A percentile compares a stretch with the other conserved stretches of the same genome.
Conservation (phyloP, 2,888 invertebrate genomes). For the Archaeoteleia sp. region DNA sequence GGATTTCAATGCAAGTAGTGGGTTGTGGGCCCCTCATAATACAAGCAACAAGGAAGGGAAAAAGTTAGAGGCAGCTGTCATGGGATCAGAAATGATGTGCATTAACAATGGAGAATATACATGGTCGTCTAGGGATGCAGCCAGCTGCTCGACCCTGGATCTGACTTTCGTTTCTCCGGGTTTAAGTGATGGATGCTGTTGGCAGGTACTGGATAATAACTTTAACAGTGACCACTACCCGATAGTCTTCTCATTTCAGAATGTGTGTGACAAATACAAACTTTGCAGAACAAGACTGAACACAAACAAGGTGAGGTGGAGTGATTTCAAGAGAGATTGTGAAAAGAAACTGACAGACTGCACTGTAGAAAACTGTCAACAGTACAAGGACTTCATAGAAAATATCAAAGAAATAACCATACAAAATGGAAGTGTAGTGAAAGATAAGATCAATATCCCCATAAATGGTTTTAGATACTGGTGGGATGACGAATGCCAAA, state of each 20-base stretch:
- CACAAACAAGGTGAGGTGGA: no score
- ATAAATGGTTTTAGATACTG: slow-evolving; percentile 11
- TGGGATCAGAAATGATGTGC: background rate
- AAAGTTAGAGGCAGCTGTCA: slow-evolving; percentile 8
- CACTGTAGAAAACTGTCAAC: no score
- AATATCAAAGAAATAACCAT: slow-evolving; percentile 1
- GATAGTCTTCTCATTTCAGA: background rate
- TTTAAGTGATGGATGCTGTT: background rate
- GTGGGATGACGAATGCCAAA: slow-evolving; percentile 11
- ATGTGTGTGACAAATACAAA: background rate
- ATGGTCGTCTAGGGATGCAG: slow-evolving; percentile 2
- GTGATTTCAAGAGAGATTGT: no score
- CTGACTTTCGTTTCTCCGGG: slow-evolving; percentile 2
- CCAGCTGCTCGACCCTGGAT: slow-evolving; percentile 7
- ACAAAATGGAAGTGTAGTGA: background rate
- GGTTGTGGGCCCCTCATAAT: background rate
- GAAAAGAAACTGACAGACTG: no score
- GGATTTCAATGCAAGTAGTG: slow-evolving; percentile 10
- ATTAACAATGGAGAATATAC: slow-evolving; percentile 12
- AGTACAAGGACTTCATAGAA: background rate
- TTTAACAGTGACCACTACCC: background rate
- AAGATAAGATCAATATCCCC: slow-evolving; percentile 1
- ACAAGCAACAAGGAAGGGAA: slow-evolving; percentile 6
- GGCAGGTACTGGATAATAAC: slow-evolving; percentile 9
- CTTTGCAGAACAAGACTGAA: slow-evolving; percentile 5